phyloP scores from a whole-genome alignment of 2,797 vertebrate species.

The Microtus californicus region DNA sequence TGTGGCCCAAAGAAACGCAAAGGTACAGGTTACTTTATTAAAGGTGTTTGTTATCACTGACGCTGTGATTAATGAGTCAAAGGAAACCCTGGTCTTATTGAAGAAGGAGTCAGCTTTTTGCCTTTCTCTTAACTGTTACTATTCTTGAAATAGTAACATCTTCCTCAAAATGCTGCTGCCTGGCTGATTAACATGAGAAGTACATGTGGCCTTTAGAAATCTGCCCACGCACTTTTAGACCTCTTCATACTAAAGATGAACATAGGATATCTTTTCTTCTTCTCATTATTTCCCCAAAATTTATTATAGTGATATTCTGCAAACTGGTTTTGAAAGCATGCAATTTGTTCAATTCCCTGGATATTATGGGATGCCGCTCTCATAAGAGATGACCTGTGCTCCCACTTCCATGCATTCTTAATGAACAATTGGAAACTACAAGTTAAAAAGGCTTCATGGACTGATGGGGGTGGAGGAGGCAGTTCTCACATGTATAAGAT shows the following conservation, averaged over 20 bases:
- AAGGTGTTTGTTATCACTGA: neutral
- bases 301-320: slow-evolving; percentile 50
- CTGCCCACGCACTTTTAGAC: neutral
- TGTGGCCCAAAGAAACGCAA: neutral
- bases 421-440: slow-evolving; percentile 42
- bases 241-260: neutral
- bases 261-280: neutral
- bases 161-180: neutral
- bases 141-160: neutral
- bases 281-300: slow-evolving; percentile 30
- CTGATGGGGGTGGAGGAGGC: neutral
- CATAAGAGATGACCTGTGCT: slow-evolving; percentile 23
- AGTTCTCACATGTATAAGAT: neutral
- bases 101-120: neutral
- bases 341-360: slow-evolving; percentile 54
- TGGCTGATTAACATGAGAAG: neutral
- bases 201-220: neutral
- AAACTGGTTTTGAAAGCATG: slow-evolving; percentile 38
- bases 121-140: neutral
- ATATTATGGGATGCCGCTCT: slow-evolving; percentile 33
- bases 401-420: slow-evolving; percentile 32
- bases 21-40: neutral
- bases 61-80: neutral
- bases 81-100: neutral
- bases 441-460: slow-evolving; percentile 26